Evolutionary conservation across 2,797 vertebrate genomes (phyloP), one percentile per base, ranked within the genome.

Genomic region (Sebastolobus alascanus): DNA sequence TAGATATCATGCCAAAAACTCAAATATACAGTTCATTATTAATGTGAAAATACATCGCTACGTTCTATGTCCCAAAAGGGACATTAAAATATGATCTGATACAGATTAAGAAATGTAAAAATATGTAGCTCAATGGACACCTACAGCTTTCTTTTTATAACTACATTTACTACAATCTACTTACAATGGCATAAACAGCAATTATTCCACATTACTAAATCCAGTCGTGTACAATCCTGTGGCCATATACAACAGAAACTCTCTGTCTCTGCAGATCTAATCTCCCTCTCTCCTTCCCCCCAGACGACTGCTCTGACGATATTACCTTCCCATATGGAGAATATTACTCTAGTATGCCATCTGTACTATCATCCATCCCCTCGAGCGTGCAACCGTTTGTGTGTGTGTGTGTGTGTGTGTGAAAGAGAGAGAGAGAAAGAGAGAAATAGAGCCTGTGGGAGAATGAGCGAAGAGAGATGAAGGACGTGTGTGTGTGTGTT

Each of bases 281-380:
- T 91, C 89, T 87, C 37, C 29, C 64, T 79, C 79, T 78, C 60
- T 80, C 58, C 60, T 67, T 84, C 82, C 88, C 84, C 84, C 88
- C 77, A 87, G 90, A 87, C 31, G 77, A 87, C 84, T 90, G 84
- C 86, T 83, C 88, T 90, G 91, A 92, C 73, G 46, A 90, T 85
- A 92, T 93, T 92, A 92, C 93, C 90, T 90, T 90, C 91, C 92
- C 90, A 91, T 94, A 92, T 85, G 87, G 91, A 93, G 89, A 92
- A 92, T 88, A 93, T 91, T 90, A 90, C 87, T 92, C 89, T 81
- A 92, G 82, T 90, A 87, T 74, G 89, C 94, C 93, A 94, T 94
- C 93, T 94, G 93, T 91, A 94, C 91, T 85, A 90, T 90, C 91
- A 90, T 86, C 85, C 92, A 90, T 87, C 84, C 91, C 91, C 91